Base-by-base conservation (phyloP, 2,888 invertebrate genomes). In the Furcula furcula region DNA sequence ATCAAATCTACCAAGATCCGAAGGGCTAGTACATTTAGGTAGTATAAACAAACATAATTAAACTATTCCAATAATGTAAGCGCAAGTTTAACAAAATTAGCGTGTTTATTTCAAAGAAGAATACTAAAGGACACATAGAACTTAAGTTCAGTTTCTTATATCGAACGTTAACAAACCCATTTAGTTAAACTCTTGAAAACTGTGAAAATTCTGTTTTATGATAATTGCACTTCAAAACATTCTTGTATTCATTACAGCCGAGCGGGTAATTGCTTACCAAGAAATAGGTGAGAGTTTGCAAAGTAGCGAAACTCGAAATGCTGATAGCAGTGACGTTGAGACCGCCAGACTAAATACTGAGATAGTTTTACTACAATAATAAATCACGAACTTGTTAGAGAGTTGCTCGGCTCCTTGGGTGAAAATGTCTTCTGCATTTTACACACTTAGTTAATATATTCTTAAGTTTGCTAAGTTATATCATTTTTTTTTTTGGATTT, bases 291-390 rank as follows among this genome's bases (percentile, higher is more conserved):
- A 55, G 55, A 66, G 61, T 71, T 67, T 21, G 47, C 44, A 50
- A 61, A 65, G 61, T 57, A 55, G 49, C 50, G 42, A 65, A 67
- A 58, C 65, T 62, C 48, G 37, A 38, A 61, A 56, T 46, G 40
- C 65, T 67, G 76, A 78, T 79, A 80, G 73, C 64, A 59, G 64
- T 71, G 72, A 75, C 68, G 68, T 59, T 55, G 59, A 52, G 68
- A 71, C 73, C 70, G 62, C 68, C 56, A 62, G 65, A 74, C 76
- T 76, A 76, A 76, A 77, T 73, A 75, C 70, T 69, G 52, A 64
- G 70, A 71, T 73, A 78, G 79, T 80, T 80, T 61, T 63, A 68
- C 63, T 67, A 64, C 73, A 66, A 65, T 65, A 74, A 80, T 82
- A 81, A 81, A 81, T 81, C 74, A 78, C 66, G 49, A 70, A 80